Percentiles rank a stretch among this genome's conserved stretches.
Evolutionary conservation across 2,113 vertebrate species (phyloP).

Genomic region (Falcunculus frontatus): DNA sequence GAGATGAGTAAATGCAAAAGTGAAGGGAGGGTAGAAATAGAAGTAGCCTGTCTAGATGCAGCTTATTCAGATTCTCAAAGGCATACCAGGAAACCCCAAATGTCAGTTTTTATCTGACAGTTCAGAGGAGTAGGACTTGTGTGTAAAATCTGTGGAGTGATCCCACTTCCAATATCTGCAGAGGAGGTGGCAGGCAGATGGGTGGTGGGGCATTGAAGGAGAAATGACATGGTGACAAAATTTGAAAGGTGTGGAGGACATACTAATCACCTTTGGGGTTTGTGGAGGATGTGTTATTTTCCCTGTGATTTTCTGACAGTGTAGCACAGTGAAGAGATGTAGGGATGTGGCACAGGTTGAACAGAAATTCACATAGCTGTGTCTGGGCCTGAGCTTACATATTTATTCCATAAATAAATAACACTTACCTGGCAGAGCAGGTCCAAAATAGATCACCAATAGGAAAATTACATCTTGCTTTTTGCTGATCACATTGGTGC

Average conservation of each 20-base stretch:
- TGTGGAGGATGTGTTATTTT: background rate
- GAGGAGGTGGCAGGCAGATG: background rate
- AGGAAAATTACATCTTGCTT: background rate
- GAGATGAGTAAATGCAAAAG: background rate
- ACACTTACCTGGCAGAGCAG: background rate
- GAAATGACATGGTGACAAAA: background rate
- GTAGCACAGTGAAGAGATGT: background rate
- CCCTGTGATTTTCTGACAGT: background rate
- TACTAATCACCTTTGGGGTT: background rate
- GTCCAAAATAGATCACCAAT: background rate
- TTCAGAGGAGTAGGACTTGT: background rate
- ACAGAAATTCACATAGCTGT: background rate
- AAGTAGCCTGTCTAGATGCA: background rate
- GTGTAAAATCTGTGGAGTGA: background rate
- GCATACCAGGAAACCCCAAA: background rate
- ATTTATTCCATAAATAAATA: no score
- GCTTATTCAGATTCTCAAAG: background rate
- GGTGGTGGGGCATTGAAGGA: background rate
- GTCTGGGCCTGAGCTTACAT: background rate
- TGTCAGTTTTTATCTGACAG: background rate
- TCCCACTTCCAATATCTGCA: background rate
- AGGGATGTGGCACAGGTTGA: background rate
- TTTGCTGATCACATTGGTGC: no score
- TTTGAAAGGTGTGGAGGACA: background rate
- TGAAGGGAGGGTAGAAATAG: background rate